These are phyloP conservation scores for Spodoptera picta DNA, from an alignment of 2,888 invertebrate genomes.

Conservation along the genomic window DNA sequence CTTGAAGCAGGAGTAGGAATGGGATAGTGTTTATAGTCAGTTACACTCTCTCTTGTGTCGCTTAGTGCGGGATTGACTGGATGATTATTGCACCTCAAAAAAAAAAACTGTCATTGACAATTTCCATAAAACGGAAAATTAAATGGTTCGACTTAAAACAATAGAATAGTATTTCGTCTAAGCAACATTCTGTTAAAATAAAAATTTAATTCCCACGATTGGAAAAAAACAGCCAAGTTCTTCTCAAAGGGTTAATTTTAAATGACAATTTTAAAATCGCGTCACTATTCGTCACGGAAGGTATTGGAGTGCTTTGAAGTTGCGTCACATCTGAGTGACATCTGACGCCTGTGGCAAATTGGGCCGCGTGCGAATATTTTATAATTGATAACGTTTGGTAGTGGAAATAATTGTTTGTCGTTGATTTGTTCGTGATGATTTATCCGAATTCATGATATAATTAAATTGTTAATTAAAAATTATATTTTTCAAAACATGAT, in stretches of 20 bases:
- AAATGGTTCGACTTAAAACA: no score
- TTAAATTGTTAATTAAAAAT: not conserved
- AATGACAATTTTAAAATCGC: slow-evolving; percentile 83
- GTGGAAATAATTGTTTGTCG: slow-evolving; percentile 33
- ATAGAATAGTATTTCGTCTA: no score
- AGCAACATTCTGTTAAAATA: not conserved
- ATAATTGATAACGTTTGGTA: slow-evolving; percentile 43
- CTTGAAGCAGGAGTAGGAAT: no score
- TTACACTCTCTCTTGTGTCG: no score
- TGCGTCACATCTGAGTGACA: slow-evolving; percentile 83
- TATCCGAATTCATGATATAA: slow-evolving; percentile 27
- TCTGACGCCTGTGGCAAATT: slow-evolving; percentile 81
- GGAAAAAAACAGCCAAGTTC: slow-evolving; percentile 47
- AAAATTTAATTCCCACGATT: slow-evolving; percentile 71
- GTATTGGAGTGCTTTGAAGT: slow-evolving; percentile 72
- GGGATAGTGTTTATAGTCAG: no score
- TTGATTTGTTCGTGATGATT: slow-evolving; percentile 9
- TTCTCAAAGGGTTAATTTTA: slow-evolving; percentile 80
- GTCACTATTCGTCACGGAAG: slow-evolving; percentile 79
- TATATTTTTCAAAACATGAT: no score
- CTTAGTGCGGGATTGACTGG: no score
- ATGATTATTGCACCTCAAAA: no score
- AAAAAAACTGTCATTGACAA: no score
- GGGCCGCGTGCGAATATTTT: slow-evolving; percentile 80
- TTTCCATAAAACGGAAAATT: no score